A percentile compares a stretch with the other conserved stretches of the same genome.
phyloP scores from a whole-genome alignment of 2,888 invertebrate genomes.

The Bibio marci region DNA sequence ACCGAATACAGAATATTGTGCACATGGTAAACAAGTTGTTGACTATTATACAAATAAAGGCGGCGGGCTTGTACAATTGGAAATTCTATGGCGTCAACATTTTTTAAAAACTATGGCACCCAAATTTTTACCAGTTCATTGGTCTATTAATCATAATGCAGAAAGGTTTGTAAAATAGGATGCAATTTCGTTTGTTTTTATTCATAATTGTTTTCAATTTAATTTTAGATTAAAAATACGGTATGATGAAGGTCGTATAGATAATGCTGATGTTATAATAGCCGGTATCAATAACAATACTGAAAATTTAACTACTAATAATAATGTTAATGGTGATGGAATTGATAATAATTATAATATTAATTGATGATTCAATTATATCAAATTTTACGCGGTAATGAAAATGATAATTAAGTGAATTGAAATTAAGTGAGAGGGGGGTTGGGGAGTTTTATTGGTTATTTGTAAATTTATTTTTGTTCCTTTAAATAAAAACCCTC shows the following conservation, averaged over 20 bases:
- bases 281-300: too few species aligned
- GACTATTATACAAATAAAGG: conserved; percentile 32
- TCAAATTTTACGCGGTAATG: too few species aligned
- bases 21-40: conserved; percentile 42
- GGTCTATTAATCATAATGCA: conserved; percentile 59
- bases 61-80: conserved; percentile 47
- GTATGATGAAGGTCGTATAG: conserved; percentile 34
- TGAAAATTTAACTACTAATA: too few species aligned
- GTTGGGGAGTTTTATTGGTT: too few species aligned
- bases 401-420: too few species aligned
- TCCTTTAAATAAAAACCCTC: too few species aligned
- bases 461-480: too few species aligned
- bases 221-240: conserved; percentile 32
- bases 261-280: conserved; percentile 24
- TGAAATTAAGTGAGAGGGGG: too few species aligned
- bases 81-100: conserved; percentile 58
- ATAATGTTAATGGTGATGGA: too few species aligned
- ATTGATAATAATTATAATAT: too few species aligned
- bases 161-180: too few species aligned
- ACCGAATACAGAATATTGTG: conserved; percentile 31
- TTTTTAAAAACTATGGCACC: conserved; percentile 59
- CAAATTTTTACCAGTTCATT: conserved; percentile 47
- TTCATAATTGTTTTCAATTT: not conserved
- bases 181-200: conserved; percentile 10
- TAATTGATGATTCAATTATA: too few species aligned